These are phyloP conservation scores for Morus bassanus DNA, from an alignment of 2,797 vertebrate genomes.

Conservation along the genomic window DNA sequence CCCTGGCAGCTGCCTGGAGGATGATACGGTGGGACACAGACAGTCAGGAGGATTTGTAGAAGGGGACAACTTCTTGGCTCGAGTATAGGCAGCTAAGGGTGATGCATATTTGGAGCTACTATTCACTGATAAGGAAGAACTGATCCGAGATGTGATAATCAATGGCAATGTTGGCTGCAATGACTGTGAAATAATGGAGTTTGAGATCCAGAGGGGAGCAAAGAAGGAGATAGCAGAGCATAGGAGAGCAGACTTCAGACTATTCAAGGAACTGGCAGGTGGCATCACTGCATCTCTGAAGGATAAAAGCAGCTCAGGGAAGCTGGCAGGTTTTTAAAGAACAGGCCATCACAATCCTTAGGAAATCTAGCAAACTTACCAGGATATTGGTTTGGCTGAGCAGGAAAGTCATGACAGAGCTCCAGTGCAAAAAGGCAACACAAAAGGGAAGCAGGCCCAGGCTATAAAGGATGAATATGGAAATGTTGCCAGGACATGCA, in stretches of 20 bases:
- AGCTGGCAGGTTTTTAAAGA: background rate
- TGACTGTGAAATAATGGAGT: background rate
- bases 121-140: background rate
- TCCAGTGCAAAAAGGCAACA: background rate
- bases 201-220: background rate
- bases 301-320: background rate
- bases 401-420: background rate
- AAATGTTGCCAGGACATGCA: background rate
- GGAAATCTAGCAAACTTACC: background rate
- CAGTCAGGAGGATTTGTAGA: background rate
- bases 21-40: accelerated
- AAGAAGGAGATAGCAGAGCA: background rate
- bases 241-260: background rate
- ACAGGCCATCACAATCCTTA: background rate
- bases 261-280: background rate
- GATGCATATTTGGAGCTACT: background rate
- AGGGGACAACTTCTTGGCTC: background rate
- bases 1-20: background rate
- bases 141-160: background rate
- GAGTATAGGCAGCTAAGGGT: background rate
- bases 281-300: background rate
- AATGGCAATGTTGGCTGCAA: background rate
- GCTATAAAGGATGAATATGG: background rate
- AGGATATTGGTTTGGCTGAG: background rate
- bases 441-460: background rate